phyloP scores from a whole-genome alignment of 2,888 invertebrate genomes.

The Xestia ashworthii region DNA sequence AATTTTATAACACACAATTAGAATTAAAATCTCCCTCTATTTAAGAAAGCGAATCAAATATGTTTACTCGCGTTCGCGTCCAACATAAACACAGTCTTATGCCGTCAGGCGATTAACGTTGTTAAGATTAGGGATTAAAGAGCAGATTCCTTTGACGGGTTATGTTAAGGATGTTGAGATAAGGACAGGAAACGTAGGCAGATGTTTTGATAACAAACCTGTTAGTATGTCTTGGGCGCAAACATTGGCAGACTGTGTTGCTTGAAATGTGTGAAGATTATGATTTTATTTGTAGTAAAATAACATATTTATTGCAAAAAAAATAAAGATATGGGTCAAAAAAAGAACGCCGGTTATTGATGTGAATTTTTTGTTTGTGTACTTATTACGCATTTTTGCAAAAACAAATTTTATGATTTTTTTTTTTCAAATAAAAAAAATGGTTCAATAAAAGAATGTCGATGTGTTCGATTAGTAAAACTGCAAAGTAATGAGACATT shows the following conservation, averaged over 20 bases:
- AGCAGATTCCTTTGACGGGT: slow-evolving; percentile 55
- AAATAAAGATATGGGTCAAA: too few relatives aligned
- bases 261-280: slow-evolving; percentile 42
- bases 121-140: slow-evolving; percentile 48
- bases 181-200: slow-evolving; percentile 72
- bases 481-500: neutral
- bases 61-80: slow-evolving; percentile 52
- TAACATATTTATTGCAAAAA: slow-evolving; percentile 1
- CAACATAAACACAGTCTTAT: slow-evolving; percentile 56
- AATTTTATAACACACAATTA: slow-evolving; percentile 14
- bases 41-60: slow-evolving; percentile 52
- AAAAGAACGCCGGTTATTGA: too few relatives aligned
- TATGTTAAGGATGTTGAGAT: slow-evolving; percentile 61
- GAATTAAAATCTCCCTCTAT: slow-evolving; percentile 36
- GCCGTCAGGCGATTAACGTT: slow-evolving; percentile 43
- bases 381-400: too few relatives aligned
- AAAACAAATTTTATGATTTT: too few relatives aligned
- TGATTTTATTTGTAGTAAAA: neutral
- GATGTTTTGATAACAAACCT: slow-evolving; percentile 74
- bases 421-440: slow-evolving; percentile 1
- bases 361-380: too few relatives aligned
- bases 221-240: slow-evolving; percentile 61
- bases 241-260: slow-evolving; percentile 54
- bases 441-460: neutral
- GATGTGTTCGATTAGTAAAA: neutral